Percentiles rank a stretch among this genome's conserved stretches.
These are phyloP conservation scores for Noctua janthe DNA, from an alignment of 2,888 invertebrate species.

Conservation along the genomic window DNA sequence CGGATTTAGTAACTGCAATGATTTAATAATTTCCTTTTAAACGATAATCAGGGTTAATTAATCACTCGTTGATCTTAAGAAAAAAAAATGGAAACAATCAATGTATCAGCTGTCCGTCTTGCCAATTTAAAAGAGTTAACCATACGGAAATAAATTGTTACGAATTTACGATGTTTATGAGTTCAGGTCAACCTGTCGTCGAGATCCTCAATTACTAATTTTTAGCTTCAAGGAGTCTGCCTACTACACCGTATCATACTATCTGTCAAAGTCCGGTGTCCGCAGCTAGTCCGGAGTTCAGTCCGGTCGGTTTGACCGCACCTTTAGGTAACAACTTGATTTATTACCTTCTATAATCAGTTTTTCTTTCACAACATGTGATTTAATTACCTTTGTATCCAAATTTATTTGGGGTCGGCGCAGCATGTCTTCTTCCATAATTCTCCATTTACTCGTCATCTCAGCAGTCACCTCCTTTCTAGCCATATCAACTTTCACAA, in stretches of 20 bases:
- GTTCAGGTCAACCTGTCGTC: slow-evolving; percentile 5
- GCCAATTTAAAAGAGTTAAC: slow-evolving; percentile 29
- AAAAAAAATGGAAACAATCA: slow-evolving; percentile 3
- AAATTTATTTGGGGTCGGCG: no score
- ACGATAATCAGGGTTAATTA: slow-evolving; percentile 45
- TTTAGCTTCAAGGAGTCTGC: not conserved
- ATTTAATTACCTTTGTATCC: not conserved
- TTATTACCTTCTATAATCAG: not conserved
- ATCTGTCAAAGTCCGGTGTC: not conserved
- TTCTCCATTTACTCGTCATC: no score
- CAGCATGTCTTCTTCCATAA: no score
- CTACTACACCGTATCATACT: not conserved
- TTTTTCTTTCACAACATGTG: not conserved
- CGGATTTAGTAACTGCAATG: not conserved
- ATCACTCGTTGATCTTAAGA: slow-evolving; percentile 6
- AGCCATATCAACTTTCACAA: no score
- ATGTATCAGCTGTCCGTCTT: slow-evolving; percentile 25
- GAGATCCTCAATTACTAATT: slow-evolving; percentile 14
- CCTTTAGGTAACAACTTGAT: not conserved
- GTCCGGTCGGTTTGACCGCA: not conserved
- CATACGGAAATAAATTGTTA: slow-evolving; percentile 46
- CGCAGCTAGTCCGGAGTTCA: not conserved
- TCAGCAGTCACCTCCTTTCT: no score
- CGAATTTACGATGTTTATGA: slow-evolving; percentile 12
- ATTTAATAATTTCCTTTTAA: slow-evolving; percentile 14